These are phyloP conservation scores for Sesamia inferens DNA, from an alignment of 2,888 invertebrate species.

Conservation along the genomic window DNA sequence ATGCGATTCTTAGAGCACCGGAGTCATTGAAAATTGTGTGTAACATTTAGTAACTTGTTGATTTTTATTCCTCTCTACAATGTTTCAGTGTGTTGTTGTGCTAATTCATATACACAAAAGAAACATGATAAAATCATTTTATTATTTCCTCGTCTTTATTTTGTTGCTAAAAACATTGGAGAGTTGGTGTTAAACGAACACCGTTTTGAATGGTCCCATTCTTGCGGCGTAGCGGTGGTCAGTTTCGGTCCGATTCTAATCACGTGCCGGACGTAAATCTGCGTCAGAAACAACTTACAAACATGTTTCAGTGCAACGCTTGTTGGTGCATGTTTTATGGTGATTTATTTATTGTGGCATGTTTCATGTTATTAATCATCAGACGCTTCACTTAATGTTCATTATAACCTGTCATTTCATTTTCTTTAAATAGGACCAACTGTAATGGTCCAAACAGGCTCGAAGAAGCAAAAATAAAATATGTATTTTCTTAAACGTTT, in stretches of 20 bases:
- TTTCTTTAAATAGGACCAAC: too few relatives aligned
- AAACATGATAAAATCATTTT: not conserved
- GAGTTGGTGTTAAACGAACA: not conserved
- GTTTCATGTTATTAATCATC: too few relatives aligned
- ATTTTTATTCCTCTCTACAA: not conserved
- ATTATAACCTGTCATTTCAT: too few relatives aligned
- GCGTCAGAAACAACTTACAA: conserved; percentile 37
- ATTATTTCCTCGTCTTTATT: not conserved
- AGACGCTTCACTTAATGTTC: too few relatives aligned
- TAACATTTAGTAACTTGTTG: not conserved
- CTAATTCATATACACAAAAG: not conserved
- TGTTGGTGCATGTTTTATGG: conserved; percentile 22
- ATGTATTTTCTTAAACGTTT: too few relatives aligned
- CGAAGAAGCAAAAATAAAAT: too few relatives aligned
- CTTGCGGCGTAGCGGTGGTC: not conserved
- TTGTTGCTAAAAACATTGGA: too few relatives aligned
- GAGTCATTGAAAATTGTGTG: not conserved
- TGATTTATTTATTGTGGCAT: too few relatives aligned
- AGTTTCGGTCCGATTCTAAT: conserved; percentile 34
- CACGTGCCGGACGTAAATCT: conserved; percentile 50
- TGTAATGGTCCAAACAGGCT: too few relatives aligned
- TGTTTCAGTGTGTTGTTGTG: too few relatives aligned
- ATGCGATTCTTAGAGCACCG: not conserved
- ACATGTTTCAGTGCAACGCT: conserved; percentile 9
- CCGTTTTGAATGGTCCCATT: conserved; percentile 29